Evolutionary conservation across 2,888 invertebrate genomes (phyloP), one percentile per base, ranked within the genome.

Genomic region (Stenoptilia bipunctidactyla): DNA sequence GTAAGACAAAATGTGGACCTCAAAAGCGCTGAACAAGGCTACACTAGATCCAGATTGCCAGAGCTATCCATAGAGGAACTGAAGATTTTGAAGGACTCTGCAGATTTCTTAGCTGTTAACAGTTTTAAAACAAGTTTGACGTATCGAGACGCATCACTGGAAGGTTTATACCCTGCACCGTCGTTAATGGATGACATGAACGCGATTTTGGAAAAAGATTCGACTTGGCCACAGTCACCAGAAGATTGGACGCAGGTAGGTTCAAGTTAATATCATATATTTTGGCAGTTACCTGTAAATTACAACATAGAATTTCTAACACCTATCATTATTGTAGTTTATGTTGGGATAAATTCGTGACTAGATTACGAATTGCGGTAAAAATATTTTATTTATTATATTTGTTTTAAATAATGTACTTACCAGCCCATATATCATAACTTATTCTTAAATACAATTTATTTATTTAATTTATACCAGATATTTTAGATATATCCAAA

Each of bases 101-200:
- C 88, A 1, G 91, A 92, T 58, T 90, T 89, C 61, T 71, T 91
- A 20, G 90, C 89, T 0, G 49, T 91, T 3, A 91, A 90, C 54
- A 82, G 88, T 41, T 91, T 89, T 60, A 85, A 88, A 0, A 74
- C 86, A 0, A 69, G 65, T 44, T 39, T 86, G 46, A 73, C 76
- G 0, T 72, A 75, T 42, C 58, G 63, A 46, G 66, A 66, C 42
- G 69, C 59, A 1, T 75, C 65, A 14, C 49, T 68, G 39, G 72
- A 74, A 3, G 76, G 76, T 37, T 58, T 70, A 65, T 70, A 68
- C 27, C 34, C 59, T 0, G 53, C 60, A 0, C 80, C 83, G 0
- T 85, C 85, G 0, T 73, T 60, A 35, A 51, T 57, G 45, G 75
- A 77, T 42, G 77, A 77, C 38, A 57, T 71, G 59, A 62, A 66